Base-by-base conservation (phyloP, 1,140 invertebrate genomes). In the Drosophila oshimai region DNA sequence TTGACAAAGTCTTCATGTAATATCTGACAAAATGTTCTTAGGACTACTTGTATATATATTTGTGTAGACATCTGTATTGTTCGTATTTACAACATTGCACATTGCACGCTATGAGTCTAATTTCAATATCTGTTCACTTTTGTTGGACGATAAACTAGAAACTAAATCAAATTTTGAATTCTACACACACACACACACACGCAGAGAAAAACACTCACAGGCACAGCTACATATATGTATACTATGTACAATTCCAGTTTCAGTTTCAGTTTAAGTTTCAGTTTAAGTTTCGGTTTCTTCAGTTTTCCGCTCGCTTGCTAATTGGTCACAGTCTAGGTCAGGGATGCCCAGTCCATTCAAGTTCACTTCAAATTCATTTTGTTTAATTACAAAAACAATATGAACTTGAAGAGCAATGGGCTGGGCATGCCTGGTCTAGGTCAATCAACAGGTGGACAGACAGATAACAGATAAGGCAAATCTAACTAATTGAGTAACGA, bases 81-180 rank as follows among this genome's bases (percentile, higher is more conserved):
- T 37, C 22, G 49, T 58, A 69, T 73, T 31, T 36, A 44, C 20
- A 79, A 78, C 68, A 69, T 83, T 81, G 36, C 37, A 81, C 78
- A 69, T 83, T 42, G 60, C 37, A 81, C 78, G 74, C 78, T 42
- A 60, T n/a, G 70, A 78, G 74, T 78, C 78, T 77, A 41, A 51
- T 39, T 22, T 54, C n/a, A 24, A 39, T 55, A 36, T 9, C 20
- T 17, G 39, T 18, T 50, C 18, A 29, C 13, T 49, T 15, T 34
- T 31, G n/a, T n/a, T n/a, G n/a, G n/a, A n/a, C n/a, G n/a, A n/a
- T n/a, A n/a, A n/a, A n/a, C n/a, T n/a, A n/a, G n/a, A n/a, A n/a
- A 60, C 22, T 26, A 39, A 26, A 54, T 3, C n/a, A 17, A 33
- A 17, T 36, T n/a, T 37, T 5, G 13, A 36, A 13, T 26, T 20